Base-by-base conservation (phyloP, 2,888 invertebrate species). In the Drosophila mayaguana region DNA sequence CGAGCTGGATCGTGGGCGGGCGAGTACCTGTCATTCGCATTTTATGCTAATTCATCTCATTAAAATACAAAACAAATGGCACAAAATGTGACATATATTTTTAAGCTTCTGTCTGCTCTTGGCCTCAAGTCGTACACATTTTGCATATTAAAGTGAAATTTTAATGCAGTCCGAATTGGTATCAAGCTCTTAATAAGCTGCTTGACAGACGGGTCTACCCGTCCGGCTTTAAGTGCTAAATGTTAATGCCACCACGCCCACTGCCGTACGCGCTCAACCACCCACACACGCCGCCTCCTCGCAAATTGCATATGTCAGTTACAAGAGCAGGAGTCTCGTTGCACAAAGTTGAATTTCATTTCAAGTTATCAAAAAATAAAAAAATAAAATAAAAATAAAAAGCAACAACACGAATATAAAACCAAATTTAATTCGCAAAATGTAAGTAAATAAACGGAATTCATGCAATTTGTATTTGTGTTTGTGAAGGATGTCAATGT, bases 21-120 rank as follows among this genome's bases (percentile, higher is more conserved):
- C 43, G 42, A 45, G 62, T 73, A 76, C 77, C 83, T 88, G 89
- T 72, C 87, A 75, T 54, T 83, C 72, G 66, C 60, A 83, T 90
- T 88, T 88, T 90, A 88, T 90, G 87, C 74, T 88, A 88, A 88
- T 88, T 89, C 75, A 69, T 69, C 83, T 86, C 87, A 90, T 88
- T 90, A 88, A 90, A 90, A 88, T 81, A 86, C 83, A 63, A 80
- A 70, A 72, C 69, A 80, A 81, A 70, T 69, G 75, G 66, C 55
- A 69, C 65, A 74, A 89, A 84, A 72, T 79, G 54, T 73, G 79
- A 72, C 75, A 89, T 69, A 81, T 53, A 75, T 88, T 77, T 28
- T 79, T 75, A 43, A 38, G 59, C 69, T 64, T 57, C 56, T 55
- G 64, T 75, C 67, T 60, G 57, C 45, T 45, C 18, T 63, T 45